These are phyloP conservation scores for Watsonalla binaria DNA, from an alignment of 2,888 invertebrate genomes.

Conservation along the genomic window DNA sequence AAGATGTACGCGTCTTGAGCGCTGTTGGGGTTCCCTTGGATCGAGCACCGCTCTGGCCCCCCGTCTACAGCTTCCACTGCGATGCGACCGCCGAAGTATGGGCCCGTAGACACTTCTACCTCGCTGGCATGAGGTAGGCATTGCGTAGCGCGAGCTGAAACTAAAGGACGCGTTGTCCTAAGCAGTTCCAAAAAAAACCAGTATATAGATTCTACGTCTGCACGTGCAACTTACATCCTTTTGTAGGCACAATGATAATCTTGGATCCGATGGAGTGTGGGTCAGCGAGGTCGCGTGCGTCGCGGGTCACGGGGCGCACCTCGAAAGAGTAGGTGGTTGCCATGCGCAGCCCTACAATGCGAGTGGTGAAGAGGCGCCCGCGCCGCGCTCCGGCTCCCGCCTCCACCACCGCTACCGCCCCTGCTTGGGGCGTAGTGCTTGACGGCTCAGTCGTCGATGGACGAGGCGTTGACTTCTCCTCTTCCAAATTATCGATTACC, in stretches of 20 bases:
- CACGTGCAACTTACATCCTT: constrained; percentile 84
- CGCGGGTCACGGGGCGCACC: constrained; percentile 80
- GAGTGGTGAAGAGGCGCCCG: constrained; percentile 73
- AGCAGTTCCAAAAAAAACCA: constrained; percentile 7
- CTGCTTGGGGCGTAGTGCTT: constrained; percentile 30
- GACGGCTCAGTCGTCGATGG: constrained; percentile 25
- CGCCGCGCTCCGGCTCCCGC: constrained; percentile 25
- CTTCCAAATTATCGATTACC: constrained; percentile 61
- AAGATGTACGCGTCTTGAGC: constrained; percentile 85
- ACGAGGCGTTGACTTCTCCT: constrained; percentile 38
- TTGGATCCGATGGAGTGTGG: constrained; percentile 80
- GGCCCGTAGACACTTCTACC: constrained; percentile 90
- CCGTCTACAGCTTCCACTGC: constrained; percentile 86
- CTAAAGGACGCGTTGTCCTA: constrained; percentile 53
- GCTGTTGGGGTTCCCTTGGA: constrained; percentile 86
- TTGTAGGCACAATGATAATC: constrained; percentile 87
- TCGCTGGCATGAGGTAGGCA: constrained; percentile 89
- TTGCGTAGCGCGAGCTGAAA: constrained; percentile 88
- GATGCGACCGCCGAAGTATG: constrained; percentile 88
- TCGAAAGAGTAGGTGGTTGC: constrained; percentile 90
- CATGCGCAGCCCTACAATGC: constrained; percentile 86
- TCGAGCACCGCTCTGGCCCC: constrained; percentile 82
- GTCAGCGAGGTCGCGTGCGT: constrained; percentile 70
- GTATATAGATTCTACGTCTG: neutral
- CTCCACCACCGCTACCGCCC: no score